Conservation (phyloP, 1,140 invertebrate species). For the Tetraneura akinire region DNA sequence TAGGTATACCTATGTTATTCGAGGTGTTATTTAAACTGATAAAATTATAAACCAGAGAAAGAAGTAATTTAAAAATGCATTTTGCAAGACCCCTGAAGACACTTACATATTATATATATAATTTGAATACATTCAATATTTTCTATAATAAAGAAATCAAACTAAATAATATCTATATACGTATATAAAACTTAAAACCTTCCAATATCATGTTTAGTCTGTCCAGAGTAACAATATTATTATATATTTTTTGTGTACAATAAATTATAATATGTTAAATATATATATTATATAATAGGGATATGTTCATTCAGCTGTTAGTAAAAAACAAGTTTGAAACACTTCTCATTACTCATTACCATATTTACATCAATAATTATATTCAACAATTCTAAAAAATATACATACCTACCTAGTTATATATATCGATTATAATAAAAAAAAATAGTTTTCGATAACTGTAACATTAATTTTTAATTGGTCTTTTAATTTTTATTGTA, state of each 20-base stretch:
- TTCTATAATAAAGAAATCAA: background rate
- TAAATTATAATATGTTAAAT: background rate
- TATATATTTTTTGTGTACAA: background rate
- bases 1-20: background rate
- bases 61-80: background rate
- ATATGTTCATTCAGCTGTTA: background rate
- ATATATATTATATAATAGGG: background rate
- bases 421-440: background rate
- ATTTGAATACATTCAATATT: slow-evolving; percentile 1
- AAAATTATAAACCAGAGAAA: background rate
- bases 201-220: background rate
- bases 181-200: too few species aligned
- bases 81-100: background rate
- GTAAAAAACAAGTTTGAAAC: slow-evolving; percentile 5
- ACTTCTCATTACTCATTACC: background rate
- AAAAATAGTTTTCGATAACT: too few species aligned
- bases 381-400: too few species aligned
- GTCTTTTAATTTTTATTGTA: background rate
- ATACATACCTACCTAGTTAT: too few species aligned
- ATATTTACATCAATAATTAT: slow-evolving; percentile 1
- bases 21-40: too few species aligned
- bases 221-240: background rate
- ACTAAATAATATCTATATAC: too few species aligned
- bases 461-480: background rate
- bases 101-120: background rate